Base-by-base conservation (phyloP, 35 echinoderm and acorn worm genomes). In the Amphiura filiformis region DNA sequence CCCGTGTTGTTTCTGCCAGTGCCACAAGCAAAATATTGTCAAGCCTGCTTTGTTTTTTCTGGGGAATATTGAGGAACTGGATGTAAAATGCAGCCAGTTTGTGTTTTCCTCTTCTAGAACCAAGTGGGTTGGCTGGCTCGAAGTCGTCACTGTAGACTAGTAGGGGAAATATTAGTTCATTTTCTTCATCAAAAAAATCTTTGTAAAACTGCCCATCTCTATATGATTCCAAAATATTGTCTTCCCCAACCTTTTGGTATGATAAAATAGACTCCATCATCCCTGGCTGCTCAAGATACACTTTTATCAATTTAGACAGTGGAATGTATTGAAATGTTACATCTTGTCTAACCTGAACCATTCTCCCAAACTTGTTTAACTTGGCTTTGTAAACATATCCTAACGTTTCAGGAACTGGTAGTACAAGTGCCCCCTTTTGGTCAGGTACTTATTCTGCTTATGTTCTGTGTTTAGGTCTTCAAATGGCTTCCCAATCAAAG, bases 201-300 rank as follows among this genome's bases (percentile, higher is more conserved):
- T 87, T 81, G 70, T 65, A 93, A 88, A 77, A 93, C 39, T 22
- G 47, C 34, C 91, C 91, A 88, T 93, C 86, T 83, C 44, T 56
- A 77, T 84, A 93, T 49, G 86, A 84, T 76, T 80, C 38, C 39
- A 93, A 84, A 64, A 87, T 39, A 75, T 76, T 39, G 75, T 34
- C 78, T 61, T 92, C 90, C 18, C 40, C 77, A 39, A 39, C 39
- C 33, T 65, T 36, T 32, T 87, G 37, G 7, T 70, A 5, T 13
- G 61, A 18, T 13, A 70, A 13, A 70, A 70, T 70, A n/a, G 7
- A 13, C 2, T 5, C 61, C 61, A 70, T 70, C 1, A 2, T 13
- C 1, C 61, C 61, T 15, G 61, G 61, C 61, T 70, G 9, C 26
- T 70, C 61, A 70, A 70, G 61, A 30, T 13, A 70, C 61, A 70